Evolutionary conservation across 2,113 vertebrate genomes (phyloP).

Genomic region (Melozone crissalis): DNA sequence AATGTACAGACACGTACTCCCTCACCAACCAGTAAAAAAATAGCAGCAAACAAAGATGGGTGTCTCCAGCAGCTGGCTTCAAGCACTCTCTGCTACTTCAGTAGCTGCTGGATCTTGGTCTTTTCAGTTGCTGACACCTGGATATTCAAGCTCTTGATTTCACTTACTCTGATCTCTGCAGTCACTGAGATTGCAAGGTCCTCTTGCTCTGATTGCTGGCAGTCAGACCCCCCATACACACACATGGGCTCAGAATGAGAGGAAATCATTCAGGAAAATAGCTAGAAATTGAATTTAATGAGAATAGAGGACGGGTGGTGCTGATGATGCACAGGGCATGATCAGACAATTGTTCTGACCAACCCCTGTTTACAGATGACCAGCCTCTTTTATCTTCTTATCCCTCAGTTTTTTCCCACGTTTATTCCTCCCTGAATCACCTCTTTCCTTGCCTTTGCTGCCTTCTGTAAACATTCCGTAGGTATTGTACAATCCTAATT

Average conservation of each 20-base stretch:
- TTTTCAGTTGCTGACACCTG: background rate
- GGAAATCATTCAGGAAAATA: background rate
- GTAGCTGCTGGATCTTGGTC: background rate
- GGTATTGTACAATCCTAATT: background rate
- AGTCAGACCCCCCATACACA: fast-evolving
- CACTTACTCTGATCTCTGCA: background rate
- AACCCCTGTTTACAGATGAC: background rate
- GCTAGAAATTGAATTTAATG: background rate
- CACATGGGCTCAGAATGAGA: background rate
- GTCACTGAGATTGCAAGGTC: background rate
- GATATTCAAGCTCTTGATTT: background rate
- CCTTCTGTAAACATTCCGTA: background rate
- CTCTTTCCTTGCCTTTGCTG: background rate
- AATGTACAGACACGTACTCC: fast-evolving
- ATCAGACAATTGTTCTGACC: background rate
- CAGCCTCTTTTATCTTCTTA: background rate
- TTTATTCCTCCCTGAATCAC: background rate
- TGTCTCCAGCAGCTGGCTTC: background rate
- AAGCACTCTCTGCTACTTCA: background rate
- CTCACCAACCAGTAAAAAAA: background rate
- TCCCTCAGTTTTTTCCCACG: fast-evolving
- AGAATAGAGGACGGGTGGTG: background rate
- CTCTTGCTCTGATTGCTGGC: background rate
- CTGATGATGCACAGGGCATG: background rate
- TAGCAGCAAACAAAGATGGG: background rate